Conservation (phyloP, 2,113 vertebrate species). For the Athene noctua region DNA sequence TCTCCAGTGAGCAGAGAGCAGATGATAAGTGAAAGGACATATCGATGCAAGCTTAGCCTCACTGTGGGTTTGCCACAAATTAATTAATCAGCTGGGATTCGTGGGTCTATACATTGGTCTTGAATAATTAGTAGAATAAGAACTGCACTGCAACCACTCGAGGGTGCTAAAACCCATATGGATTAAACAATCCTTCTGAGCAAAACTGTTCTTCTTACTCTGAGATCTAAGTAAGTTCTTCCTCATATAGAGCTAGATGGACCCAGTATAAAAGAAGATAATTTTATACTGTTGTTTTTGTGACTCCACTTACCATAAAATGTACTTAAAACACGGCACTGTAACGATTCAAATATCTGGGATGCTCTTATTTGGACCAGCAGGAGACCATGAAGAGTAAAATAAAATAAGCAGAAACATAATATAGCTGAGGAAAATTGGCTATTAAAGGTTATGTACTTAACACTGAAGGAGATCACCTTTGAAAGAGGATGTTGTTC, state of each 20-base stretch:
- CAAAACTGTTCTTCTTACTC: background rate
- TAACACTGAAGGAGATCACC: background rate
- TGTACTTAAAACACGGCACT: background rate
- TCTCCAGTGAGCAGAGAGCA: background rate
- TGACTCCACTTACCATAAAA: background rate
- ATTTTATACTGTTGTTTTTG: background rate
- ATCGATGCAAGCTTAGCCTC: background rate
- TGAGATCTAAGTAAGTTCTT: background rate
- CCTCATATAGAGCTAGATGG: background rate
- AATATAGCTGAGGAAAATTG: background rate
- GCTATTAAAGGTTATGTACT: background rate
- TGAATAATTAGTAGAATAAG: background rate
- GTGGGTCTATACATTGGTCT: background rate
- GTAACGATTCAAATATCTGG: background rate
- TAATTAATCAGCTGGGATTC: background rate
- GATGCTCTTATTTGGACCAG: background rate
- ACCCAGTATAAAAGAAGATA: background rate
- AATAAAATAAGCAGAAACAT: background rate
- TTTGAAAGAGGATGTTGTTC: background rate
- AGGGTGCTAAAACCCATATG: background rate
- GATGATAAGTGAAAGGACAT: background rate
- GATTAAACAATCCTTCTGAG: background rate
- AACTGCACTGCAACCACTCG: background rate
- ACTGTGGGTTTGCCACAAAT: background rate
- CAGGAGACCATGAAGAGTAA: background rate